Base-by-base conservation (phyloP, 2,888 invertebrate species). In the Lithophane socia region DNA sequence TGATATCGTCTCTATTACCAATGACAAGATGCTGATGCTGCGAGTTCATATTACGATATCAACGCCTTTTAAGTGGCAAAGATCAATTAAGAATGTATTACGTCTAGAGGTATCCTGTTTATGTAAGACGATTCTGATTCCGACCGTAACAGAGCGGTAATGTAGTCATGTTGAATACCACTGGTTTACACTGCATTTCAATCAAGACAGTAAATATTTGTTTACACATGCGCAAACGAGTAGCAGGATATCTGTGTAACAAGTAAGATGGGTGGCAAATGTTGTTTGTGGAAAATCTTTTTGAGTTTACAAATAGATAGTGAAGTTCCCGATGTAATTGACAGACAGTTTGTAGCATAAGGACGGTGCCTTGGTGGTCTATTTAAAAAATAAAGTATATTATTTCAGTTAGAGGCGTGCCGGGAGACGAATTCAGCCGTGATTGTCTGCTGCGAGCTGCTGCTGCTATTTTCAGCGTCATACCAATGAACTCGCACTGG, bases 391-490 rank as follows among this genome's bases (percentile, higher is more conserved):
- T 69, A 74, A 83, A 80, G 75, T 52, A 75, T 67, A 81, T 81
- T 84, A 86, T 90, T 87, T 84, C 78, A 60, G 84, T 75, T 58
- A 77, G 74, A 73, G 77, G 65, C 72, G 76, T 76, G 81, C 82
- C 83, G 84, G 79, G 87, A 89, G 84, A 83, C 82, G 77, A 75
- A 54, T 42, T 44, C 61, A 79, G 58, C 80, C 77, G 29, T 71
- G 80, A 74, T 84, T 75, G 82, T 90, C 88, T 87, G 82, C 74
- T 79, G 75, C 49, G 87, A 29, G 29, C 29, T n/a, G n/a, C n/a
- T n/a, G n/a, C n/a, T n/a, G n/a, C n/a, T 94, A 93, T 94, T 95
- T 94, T 92, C 89, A 89, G 90, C 90, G 86, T 75, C 86, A 90
- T 91, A 92, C 90, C 91, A 93, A 92, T 92, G 91, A 92, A 93